These are phyloP conservation scores for Heloderma charlesbogerti DNA, from an alignment of 2,113 vertebrate genomes.

Conservation along the genomic window DNA sequence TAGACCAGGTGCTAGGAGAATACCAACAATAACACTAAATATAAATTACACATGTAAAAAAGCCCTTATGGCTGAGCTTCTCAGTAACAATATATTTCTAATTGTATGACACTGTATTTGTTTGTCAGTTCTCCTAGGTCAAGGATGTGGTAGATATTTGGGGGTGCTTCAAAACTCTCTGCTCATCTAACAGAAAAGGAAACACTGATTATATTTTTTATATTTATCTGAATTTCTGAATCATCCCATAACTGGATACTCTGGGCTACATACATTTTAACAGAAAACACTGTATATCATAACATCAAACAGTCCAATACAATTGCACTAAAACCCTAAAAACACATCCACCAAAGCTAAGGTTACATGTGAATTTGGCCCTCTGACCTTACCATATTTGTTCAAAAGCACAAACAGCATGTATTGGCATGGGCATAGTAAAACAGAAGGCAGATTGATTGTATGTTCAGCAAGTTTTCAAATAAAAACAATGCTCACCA, in stretches of 20 bases:
- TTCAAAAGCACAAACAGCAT: background rate
- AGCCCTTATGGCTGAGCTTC: too few relatives aligned
- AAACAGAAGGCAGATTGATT: background rate
- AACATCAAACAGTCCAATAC: too few relatives aligned
- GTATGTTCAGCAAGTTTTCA: slow-evolving; percentile 6
- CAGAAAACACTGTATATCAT: too few relatives aligned
- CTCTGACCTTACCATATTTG: background rate
- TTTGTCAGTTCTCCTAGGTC: background rate
- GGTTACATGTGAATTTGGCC: background rate
- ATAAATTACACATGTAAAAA: too few relatives aligned
- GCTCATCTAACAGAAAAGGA: background rate
- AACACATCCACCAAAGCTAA: too few relatives aligned
- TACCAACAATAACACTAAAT: too few relatives aligned
- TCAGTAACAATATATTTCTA: too few relatives aligned
- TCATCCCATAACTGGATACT: too few relatives aligned
- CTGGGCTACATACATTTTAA: too few relatives aligned
- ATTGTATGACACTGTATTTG: background rate
- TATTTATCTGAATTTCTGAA: too few relatives aligned
- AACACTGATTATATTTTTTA: background rate
- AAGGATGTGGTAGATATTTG: background rate
- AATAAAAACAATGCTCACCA: slow-evolving; percentile 16
- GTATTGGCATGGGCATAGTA: background rate
- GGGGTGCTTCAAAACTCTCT: background rate
- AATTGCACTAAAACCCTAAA: too few relatives aligned
- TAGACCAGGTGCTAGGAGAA: background rate